Evolutionary conservation across 2,888 invertebrate species (phyloP).

Genomic region (Lapara coniferarum): DNA sequence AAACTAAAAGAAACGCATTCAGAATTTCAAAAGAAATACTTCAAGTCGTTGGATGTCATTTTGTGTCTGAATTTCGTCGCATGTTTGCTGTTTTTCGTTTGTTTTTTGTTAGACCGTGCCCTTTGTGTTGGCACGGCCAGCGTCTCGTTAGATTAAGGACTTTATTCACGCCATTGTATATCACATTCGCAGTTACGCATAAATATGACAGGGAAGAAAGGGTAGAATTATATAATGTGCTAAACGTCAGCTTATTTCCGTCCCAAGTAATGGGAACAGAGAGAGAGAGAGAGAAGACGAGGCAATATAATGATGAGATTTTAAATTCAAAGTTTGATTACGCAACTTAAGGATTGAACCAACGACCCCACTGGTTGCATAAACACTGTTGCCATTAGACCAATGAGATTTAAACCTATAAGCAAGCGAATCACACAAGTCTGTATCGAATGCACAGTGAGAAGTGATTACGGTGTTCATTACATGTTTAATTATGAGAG

Average conservation of each 20-base stretch:
- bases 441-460: not conserved
- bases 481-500: not conserved
- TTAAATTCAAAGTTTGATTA: no score
- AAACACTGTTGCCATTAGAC: no score
- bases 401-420: not conserved
- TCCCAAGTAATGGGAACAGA: no score
- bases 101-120: conserved; percentile 8
- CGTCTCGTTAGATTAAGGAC: not conserved
- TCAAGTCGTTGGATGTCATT: not conserved
- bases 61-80: conserved; percentile 9
- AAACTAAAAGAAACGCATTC: not conserved
- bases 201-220: no score
- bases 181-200: no score
- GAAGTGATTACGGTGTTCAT: not conserved
- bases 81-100: conserved; percentile 10
- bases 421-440: no score
- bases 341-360: no score
- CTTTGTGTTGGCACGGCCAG: conserved; percentile 1
- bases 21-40: conserved; percentile 11
- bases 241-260: no score
- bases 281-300: no score
- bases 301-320: no score
- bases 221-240: no score
- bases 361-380: no score
- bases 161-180: not conserved